Base-by-base conservation (phyloP, 2,888 invertebrate genomes). In the Anthophora plumipes region DNA sequence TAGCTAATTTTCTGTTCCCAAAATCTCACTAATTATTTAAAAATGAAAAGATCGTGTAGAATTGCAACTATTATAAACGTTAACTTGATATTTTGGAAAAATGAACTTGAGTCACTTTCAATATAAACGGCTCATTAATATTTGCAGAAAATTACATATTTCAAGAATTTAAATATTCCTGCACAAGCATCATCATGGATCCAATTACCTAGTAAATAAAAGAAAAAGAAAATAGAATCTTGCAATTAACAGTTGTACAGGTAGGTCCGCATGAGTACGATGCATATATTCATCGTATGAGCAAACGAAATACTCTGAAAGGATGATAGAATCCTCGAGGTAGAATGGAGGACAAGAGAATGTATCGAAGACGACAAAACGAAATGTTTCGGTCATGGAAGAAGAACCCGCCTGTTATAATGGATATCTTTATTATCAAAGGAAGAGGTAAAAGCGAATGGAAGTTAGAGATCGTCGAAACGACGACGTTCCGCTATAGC, bases 371-470 rank as follows among this genome's bases (percentile, higher is more conserved):
- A 57, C 70, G 60, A 70, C 83, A 80, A 84, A 88, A 86, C 80
- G 73, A 77, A 76, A 77, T 76, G 83, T 86, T n/a, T 85, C 66
- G 75, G 67, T 55, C 70, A 48, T 41, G 80, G 67, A 74, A 77
- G 82, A 86, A 84, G 83, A 86, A 83, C 81, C 79, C 59, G 72
- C 81, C 79, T 79, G 82, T 68, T 87, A 87, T 90, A 89, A 89
- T 89, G 89, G 88, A 90, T 89, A 90, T 89, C 89, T 90, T 89
- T 90, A 90, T 89, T 88, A 89, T 87, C 86, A 80, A 50, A 75
- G 64, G 74, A 82, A 80, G 78, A 84, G 70, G 61, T 22, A 69
- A 68, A 74, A 78, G 77, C 63, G 50, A 80, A 85, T 81, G 81
- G 83, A 70, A 83, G 74, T 81, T 54, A 60, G 48, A 54, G 69